phyloP scores from a whole-genome alignment of 1,140 invertebrate genomes.

The Lepeophtheirus salmonis region DNA sequence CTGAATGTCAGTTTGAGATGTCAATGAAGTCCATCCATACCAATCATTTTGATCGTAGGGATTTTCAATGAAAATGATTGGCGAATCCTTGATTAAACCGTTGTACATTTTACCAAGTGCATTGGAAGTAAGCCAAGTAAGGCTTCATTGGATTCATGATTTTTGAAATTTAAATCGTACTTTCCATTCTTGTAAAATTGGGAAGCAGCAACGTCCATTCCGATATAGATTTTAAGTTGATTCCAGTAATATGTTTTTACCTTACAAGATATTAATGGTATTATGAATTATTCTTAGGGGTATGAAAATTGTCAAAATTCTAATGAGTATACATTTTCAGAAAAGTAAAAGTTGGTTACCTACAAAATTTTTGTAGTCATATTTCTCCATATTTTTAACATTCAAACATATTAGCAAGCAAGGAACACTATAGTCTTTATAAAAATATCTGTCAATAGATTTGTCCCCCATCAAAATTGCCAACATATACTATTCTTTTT shows the following conservation, averaged over 20 bases:
- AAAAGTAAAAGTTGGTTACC: too few relatives aligned
- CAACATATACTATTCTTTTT: too few relatives aligned
- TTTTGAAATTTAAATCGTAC: constrained; percentile 97
- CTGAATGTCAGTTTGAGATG: constrained; percentile 52
- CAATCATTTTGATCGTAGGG: constrained; percentile 71
- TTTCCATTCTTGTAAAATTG: constrained; percentile 69
- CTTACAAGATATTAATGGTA: too few relatives aligned
- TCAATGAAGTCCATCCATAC: constrained; percentile 72
- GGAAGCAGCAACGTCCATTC: constrained; percentile 97
- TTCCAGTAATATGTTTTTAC: constrained; percentile 82
- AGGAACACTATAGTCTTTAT: too few relatives aligned
- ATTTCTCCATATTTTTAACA: too few relatives aligned
- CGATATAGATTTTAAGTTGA: constrained; percentile 87
- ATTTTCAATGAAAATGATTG: constrained; percentile 95
- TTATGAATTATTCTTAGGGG: too few relatives aligned
- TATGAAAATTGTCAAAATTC: too few relatives aligned
- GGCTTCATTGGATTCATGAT: constrained; percentile 40
- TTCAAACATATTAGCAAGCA: too few relatives aligned
- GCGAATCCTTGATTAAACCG: constrained; percentile 78
- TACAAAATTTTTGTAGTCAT: too few relatives aligned
- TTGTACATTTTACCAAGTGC: constrained; percentile 69
- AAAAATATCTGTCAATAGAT: too few relatives aligned
- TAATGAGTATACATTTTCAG: too few relatives aligned
- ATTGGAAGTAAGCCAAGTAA: constrained; percentile 54
- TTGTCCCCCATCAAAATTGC: too few relatives aligned